A percentile compares a stretch with the other conserved stretches of the same genome.
phyloP scores from a whole-genome alignment of 2,888 invertebrate species.

The Brenthis daphne region DNA sequence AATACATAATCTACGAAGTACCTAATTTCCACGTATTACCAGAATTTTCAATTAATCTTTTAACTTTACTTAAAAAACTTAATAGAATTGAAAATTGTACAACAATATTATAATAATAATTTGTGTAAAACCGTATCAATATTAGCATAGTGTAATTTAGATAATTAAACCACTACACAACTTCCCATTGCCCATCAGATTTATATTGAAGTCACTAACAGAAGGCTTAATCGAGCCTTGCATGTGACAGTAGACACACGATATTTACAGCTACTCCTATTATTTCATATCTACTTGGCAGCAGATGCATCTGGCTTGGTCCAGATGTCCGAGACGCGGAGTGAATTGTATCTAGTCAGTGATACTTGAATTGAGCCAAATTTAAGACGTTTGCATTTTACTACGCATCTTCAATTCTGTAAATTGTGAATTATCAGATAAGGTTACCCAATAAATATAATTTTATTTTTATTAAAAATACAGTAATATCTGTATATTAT shows the following conservation, averaged over 20 bases:
- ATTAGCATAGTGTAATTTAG: neutral
- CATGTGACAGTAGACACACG: constrained; percentile 37
- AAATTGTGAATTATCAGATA: no score
- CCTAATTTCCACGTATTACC: no score
- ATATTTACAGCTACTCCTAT: constrained; percentile 34
- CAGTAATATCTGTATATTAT: no score
- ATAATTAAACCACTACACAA: neutral
- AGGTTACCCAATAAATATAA: no score
- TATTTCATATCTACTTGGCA: constrained; percentile 40
- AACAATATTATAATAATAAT: no score
- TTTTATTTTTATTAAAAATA: no score
- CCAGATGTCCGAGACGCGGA: constrained; percentile 38
- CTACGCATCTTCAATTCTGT: neutral
- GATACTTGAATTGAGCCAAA: constrained; percentile 27
- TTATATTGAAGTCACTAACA: constrained; percentile 20
- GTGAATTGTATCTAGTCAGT: constrained; percentile 36
- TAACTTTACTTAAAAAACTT: no score
- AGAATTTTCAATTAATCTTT: no score
- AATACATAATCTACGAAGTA: no score
- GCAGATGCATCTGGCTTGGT: constrained; percentile 37
- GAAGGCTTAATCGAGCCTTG: constrained; percentile 21
- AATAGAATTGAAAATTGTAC: no score
- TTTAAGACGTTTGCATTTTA: constrained; percentile 21
- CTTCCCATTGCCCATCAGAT: neutral
- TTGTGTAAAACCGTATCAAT: neutral